Percentiles rank a stretch among this genome's conserved stretches.
Conservation (phyloP, 2,113 vertebrate genomes). For the Canis aureus region DNA sequence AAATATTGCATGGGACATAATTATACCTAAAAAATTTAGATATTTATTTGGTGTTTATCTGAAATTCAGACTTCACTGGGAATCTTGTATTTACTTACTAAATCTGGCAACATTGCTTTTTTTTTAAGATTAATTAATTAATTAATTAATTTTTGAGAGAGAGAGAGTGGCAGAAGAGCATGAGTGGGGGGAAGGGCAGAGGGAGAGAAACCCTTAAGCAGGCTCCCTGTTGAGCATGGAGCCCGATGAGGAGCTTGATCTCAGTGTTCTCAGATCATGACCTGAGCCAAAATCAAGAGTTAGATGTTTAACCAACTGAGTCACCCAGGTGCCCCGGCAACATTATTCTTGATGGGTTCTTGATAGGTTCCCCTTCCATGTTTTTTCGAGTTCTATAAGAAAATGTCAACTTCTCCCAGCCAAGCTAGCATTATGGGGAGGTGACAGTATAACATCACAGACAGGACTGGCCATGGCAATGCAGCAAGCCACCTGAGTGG, state of each 20-base stretch:
- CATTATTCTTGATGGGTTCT: not conserved
- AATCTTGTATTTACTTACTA: not conserved
- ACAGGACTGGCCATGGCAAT: not conserved
- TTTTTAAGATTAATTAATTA: too few relatives aligned
- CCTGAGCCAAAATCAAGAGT: not conserved
- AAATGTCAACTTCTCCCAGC: not conserved
- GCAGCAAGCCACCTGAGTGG: accelerated
- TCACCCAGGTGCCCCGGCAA: not conserved
- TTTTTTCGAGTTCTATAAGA: not conserved
- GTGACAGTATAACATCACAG: not conserved
- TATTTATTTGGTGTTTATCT: not conserved
- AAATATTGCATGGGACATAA: not conserved
- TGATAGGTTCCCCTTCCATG: not conserved
- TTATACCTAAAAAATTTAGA: not conserved
- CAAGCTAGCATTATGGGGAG: not conserved
- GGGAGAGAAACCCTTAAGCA: not conserved
- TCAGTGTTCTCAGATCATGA: not conserved
- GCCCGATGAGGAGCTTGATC: not conserved
- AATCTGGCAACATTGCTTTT: not conserved
- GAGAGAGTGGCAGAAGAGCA: too few relatives aligned
- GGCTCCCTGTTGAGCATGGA: not conserved
- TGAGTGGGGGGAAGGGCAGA: not conserved
- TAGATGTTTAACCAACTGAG: not conserved
- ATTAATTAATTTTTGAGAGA: not conserved
- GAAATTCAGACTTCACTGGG: slow-evolving; percentile 29